Percentiles rank a stretch among this genome's conserved stretches.
These are phyloP conservation scores for Microtus montanus DNA, from an alignment of 2,113 vertebrate genomes.

Conservation along the genomic window DNA sequence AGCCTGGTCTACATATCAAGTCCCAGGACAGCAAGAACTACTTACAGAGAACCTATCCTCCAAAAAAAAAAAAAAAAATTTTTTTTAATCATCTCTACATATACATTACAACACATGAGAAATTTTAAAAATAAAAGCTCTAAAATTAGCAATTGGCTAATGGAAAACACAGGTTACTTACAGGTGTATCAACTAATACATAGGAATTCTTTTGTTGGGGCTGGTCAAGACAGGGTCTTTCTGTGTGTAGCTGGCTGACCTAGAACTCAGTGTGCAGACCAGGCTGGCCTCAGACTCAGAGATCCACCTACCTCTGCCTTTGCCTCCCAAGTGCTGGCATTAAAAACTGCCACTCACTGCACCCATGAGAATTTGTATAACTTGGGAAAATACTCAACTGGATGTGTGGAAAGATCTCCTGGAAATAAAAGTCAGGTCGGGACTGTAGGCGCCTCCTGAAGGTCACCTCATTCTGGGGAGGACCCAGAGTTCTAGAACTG, in stretches of 20 bases:
- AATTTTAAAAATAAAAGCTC: not conserved
- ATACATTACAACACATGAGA: not conserved
- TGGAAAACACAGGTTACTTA: not conserved
- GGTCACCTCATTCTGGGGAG: not conserved
- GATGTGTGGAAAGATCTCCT: not conserved
- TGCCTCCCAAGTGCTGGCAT: not conserved
- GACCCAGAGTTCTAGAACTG: not conserved
- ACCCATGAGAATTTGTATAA: not conserved
- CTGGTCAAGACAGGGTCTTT: not conserved
- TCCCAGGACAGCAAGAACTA: not conserved
- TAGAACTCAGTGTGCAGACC: not conserved
- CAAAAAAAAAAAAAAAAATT: not conserved
- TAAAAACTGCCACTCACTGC: no score
- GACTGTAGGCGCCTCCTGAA: no score
- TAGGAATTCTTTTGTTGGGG: not conserved
- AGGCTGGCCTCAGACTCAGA: not conserved
- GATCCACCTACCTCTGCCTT: not conserved
- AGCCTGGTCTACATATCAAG: not conserved
- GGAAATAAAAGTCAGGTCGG: not conserved
- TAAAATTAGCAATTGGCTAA: not conserved
- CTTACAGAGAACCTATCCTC: not conserved
- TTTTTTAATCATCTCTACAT: not conserved
- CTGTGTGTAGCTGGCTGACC: not conserved
- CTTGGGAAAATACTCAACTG: not conserved
- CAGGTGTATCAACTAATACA: not conserved